Conservation (phyloP, 2,797 vertebrate genomes). For the Aselliscus stoliczkanus region DNA sequence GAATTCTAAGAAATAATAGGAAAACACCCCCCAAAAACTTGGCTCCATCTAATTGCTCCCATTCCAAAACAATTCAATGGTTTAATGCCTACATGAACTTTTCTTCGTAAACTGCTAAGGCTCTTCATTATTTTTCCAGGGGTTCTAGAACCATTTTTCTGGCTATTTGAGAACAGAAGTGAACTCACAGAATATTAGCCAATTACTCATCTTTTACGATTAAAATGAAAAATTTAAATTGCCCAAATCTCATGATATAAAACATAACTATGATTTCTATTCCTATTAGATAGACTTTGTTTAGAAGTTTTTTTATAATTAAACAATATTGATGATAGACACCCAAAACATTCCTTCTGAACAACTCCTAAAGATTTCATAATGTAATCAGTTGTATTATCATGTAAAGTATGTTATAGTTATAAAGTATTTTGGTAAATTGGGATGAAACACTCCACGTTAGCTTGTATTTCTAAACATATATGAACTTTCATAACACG, state of each 20-base stretch:
- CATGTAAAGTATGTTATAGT: background rate
- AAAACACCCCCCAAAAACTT: background rate
- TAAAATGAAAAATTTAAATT: background rate
- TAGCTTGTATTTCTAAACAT: background rate
- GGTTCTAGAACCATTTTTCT: background rate
- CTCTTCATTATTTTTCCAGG: background rate
- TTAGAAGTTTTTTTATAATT: background rate
- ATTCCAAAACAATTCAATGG: background rate
- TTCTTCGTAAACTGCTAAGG: background rate
- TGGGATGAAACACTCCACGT: background rate
- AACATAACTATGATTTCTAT: background rate
- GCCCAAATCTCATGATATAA: background rate
- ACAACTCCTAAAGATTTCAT: background rate
- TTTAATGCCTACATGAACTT: background rate
- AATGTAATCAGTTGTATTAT: background rate
- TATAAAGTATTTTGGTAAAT: background rate
- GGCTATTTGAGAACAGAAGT: background rate
- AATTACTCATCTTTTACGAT: background rate
- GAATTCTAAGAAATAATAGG: background rate
- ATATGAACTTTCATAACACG: background rate
- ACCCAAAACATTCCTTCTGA: background rate
- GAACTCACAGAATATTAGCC: background rate
- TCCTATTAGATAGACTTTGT: background rate
- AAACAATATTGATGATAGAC: background rate
- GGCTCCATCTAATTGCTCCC: background rate